A percentile compares a stretch with the other conserved stretches of the same genome.
phyloP scores from a whole-genome alignment of 2,797 vertebrate genomes.

The Anniella stebbinsi region DNA sequence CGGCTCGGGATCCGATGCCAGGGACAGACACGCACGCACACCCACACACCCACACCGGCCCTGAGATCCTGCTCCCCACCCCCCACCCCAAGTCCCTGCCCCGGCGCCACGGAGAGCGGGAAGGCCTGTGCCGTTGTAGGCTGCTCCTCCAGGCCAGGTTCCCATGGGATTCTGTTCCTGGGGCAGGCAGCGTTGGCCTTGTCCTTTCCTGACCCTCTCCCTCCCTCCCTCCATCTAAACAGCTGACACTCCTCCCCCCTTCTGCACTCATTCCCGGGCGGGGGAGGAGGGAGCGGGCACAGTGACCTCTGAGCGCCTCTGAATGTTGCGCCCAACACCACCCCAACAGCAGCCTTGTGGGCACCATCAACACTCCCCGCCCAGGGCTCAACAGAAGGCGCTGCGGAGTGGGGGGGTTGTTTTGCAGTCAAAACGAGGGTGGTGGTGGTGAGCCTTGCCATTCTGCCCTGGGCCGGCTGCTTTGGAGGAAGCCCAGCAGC shows the following conservation, averaged over 20 bases:
- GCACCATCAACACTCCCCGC: constrained; percentile 51
- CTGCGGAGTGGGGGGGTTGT: background rate
- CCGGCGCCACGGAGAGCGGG: too few relatives aligned
- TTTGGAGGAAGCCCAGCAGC: background rate
- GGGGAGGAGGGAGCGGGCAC: background rate
- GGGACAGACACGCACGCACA: too few relatives aligned
- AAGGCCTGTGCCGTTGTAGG: background rate
- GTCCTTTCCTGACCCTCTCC: background rate
- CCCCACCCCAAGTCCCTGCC: background rate
- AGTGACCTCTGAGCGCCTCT: background rate
- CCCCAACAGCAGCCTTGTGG: background rate
- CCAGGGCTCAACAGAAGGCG: background rate
- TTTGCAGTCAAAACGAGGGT: constrained; percentile 20
- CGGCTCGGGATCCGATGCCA: too few relatives aligned
- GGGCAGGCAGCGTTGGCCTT: background rate
- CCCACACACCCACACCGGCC: too few relatives aligned
- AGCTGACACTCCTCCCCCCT: background rate
- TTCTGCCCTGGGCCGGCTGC: too few relatives aligned
- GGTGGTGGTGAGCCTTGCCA: too few relatives aligned
- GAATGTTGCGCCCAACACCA: background rate
- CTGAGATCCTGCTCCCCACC: too few relatives aligned
- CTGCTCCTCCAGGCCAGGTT: too few relatives aligned
- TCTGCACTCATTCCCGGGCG: too few relatives aligned
- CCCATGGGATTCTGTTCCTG: background rate
- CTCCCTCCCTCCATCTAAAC: too few relatives aligned